A percentile compares a stretch with the other conserved stretches of the same genome.
Conservation (phyloP, 2,797 vertebrate species). For the Phrynocephalus forsythii region DNA sequence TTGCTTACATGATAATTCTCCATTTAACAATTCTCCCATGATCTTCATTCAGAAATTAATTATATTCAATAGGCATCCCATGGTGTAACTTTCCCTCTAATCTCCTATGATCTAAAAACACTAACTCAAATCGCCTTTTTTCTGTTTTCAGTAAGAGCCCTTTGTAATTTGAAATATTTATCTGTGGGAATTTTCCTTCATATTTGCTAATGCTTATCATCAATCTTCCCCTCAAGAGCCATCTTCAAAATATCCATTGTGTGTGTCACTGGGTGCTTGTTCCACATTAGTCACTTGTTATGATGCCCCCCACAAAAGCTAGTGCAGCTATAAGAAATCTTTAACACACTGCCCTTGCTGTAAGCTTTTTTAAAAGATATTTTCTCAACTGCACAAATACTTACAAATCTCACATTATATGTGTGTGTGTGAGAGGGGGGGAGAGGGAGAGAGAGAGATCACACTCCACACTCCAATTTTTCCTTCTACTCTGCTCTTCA, state of each 20-base stretch:
- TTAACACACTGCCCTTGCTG: neutral
- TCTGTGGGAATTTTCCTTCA: constrained; percentile 1
- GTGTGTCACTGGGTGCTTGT: constrained; percentile 7
- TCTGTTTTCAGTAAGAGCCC: constrained; percentile 39
- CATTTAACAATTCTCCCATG: neutral
- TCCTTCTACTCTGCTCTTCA: too few relatives aligned
- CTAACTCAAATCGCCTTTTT: constrained; percentile 43
- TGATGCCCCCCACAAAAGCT: neutral
- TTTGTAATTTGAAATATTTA: constrained; percentile 21
- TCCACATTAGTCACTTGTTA: neutral
- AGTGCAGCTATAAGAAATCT: neutral
- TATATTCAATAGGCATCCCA: constrained; percentile 26
- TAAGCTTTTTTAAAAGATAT: neutral
- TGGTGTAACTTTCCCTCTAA: constrained; percentile 2
- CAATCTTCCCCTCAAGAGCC: neutral
- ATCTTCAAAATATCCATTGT: neutral
- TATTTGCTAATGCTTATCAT: neutral
- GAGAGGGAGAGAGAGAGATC: too few relatives aligned
- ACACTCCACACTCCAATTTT: too few relatives aligned
- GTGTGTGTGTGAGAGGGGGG: too few relatives aligned
- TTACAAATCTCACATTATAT: too few relatives aligned
- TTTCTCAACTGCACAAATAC: neutral
- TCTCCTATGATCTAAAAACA: constrained; percentile 35
- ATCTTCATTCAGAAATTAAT: constrained; percentile 24
- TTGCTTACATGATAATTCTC: neutral